Evolutionary conservation across 2,888 invertebrate genomes (phyloP).

Genomic region (Sinelater perroti): DNA sequence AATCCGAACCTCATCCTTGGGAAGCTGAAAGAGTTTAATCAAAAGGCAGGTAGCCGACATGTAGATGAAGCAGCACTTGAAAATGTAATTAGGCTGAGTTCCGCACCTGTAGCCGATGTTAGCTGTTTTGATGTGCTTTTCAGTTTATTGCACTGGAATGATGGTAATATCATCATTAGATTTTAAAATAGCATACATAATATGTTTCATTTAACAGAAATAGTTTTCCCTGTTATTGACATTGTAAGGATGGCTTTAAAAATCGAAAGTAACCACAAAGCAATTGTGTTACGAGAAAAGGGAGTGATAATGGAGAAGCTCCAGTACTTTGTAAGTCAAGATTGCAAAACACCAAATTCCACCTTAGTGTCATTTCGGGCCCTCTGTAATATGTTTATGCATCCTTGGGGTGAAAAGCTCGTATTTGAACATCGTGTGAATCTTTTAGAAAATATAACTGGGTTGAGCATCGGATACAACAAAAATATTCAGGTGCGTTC

Average conservation of each 20-base stretch:
- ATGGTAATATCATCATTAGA: conserved; percentile 66
- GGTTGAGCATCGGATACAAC: conserved; percentile 64
- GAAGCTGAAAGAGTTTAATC: conserved; percentile 79
- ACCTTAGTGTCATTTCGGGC: conserved; percentile 81
- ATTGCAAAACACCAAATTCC: conserved; percentile 69
- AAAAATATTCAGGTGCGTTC: conserved; percentile 70
- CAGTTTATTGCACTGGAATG: conserved; percentile 75
- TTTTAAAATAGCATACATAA: conserved; percentile 1
- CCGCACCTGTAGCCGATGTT: conserved; percentile 58
- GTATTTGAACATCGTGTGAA: conserved; percentile 67
- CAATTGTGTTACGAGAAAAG: conserved; percentile 63
- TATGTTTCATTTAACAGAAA: conserved; percentile 62
- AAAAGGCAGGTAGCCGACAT: conserved; percentile 65
- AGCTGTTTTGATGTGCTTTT: conserved; percentile 68
- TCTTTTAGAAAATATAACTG: conserved; percentile 65
- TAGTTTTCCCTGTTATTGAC: conserved; percentile 90
- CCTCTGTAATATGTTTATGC: conserved; percentile 82
- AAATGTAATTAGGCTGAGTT: conserved; percentile 71
- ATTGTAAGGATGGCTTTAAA: conserved; percentile 84
- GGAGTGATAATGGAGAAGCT: conserved; percentile 53
- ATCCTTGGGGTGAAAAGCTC: conserved; percentile 71
- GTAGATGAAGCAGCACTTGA: conserved; percentile 67
- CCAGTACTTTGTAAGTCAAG: conserved; percentile 49
- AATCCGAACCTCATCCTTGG: conserved; percentile 78
- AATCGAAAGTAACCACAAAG: conserved; percentile 62